Percentiles rank a stretch among this genome's conserved stretches.
Conservation (phyloP, 2,113 vertebrate species). For the western clawed frog (Xenopus tropicalis) region DNA sequence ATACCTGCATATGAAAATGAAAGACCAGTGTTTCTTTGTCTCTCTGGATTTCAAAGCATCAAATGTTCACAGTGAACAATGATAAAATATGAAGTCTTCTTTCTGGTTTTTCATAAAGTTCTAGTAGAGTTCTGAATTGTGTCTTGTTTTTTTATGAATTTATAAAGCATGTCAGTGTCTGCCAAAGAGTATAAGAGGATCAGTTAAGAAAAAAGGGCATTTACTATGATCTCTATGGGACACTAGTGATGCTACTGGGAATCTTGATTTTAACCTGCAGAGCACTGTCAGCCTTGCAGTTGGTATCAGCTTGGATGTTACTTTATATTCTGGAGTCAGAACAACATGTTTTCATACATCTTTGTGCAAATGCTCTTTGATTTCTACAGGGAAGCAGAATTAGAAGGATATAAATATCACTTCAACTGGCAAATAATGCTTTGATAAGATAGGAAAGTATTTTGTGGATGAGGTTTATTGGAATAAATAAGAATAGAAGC, state of each 20-base stretch:
- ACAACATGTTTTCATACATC: conserved; percentile 20
- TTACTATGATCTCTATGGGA: conserved; percentile 20
- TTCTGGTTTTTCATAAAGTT: conserved; percentile 9
- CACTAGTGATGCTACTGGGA: conserved; percentile 1
- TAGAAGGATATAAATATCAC: conserved; percentile 12
- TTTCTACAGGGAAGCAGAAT: conserved; percentile 19
- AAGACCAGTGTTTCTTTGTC: too few species aligned
- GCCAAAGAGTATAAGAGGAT: conserved; percentile 16
- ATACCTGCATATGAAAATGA: too few species aligned
- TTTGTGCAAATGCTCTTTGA: conserved; percentile 15
- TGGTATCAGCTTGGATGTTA: not conserved
- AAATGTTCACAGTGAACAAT: not conserved
- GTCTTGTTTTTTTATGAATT: conserved; percentile 5
- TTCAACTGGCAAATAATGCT: conserved; percentile 19
- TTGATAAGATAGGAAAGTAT: conserved; percentile 19
- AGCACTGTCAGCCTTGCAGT: not conserved
- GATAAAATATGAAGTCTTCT: not conserved
- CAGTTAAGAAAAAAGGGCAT: conserved; percentile 4
- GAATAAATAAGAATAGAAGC: conserved; percentile 15
- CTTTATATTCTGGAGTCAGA: conserved; percentile 13
- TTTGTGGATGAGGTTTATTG: not conserved
- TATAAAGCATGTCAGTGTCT: conserved; percentile 12
- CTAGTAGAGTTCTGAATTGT: not conserved
- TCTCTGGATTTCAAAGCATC: too few species aligned
- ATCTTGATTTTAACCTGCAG: conserved; percentile 15